phyloP scores from a whole-genome alignment of 2,113 vertebrate genomes.

The Lota lota region DNA sequence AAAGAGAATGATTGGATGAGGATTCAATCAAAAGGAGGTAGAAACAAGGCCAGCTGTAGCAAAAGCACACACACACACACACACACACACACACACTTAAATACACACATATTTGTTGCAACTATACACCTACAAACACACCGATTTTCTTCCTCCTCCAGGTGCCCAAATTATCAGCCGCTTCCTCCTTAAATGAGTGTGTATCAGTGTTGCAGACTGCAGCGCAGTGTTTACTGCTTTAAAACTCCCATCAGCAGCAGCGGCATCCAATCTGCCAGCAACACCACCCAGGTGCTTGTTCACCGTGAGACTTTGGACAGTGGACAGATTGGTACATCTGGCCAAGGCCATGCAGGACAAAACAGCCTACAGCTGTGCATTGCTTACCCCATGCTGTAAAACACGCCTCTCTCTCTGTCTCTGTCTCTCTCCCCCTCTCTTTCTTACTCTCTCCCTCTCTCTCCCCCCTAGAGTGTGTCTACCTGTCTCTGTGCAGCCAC shows the following conservation, averaged over 20 bases:
- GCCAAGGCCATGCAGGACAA: slow-evolving; percentile 37
- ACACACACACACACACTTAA: neutral
- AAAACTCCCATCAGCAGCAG: too few species aligned
- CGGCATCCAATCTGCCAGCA: slow-evolving; percentile 16
- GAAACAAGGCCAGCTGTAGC: neutral
- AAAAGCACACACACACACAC: neutral
- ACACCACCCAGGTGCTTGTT: slow-evolving; percentile 24
- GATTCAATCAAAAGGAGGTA: neutral
- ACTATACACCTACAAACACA: neutral
- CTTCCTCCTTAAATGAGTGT: neutral
- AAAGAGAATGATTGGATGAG: neutral
- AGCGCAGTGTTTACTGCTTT: too few species aligned
- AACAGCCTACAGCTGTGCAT: slow-evolving; percentile 39
- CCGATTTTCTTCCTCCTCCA: too few species aligned
- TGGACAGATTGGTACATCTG: slow-evolving; percentile 51
- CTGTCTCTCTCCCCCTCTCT: slow-evolving; percentile 9
- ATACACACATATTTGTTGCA: neutral
- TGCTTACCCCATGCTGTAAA: neutral
- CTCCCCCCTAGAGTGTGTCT: too few species aligned
- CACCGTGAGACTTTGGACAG: slow-evolving; percentile 39
- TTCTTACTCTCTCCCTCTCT: neutral
- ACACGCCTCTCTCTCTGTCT: slow-evolving; percentile 17
- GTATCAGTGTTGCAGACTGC: slow-evolving; percentile 3
- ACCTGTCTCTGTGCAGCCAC: too few species aligned
- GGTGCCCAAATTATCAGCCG: too few species aligned